Evolutionary conservation across 2,888 invertebrate genomes (phyloP).

Genomic region (Leptura quadrifasciata): DNA sequence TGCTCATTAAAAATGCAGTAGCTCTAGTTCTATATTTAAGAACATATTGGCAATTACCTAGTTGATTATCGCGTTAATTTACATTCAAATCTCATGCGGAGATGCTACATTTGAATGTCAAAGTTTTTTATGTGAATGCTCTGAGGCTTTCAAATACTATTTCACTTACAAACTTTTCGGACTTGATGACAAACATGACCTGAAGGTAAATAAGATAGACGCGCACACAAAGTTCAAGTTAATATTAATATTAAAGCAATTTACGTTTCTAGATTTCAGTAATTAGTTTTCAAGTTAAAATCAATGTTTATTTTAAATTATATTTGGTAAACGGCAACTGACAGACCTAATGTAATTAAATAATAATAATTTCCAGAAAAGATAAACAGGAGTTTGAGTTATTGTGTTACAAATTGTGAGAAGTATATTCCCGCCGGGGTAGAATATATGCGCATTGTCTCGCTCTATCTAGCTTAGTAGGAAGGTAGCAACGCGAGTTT

Average conservation of each 20-base stretch:
- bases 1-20: too few relatives aligned
- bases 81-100: too few relatives aligned
- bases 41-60: too few relatives aligned
- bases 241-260: constrained; percentile 39
- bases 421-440: background rate
- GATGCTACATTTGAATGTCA: too few relatives aligned
- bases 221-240: constrained; percentile 20
- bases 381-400: background rate
- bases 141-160: background rate
- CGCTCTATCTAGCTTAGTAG: too few relatives aligned
- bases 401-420: background rate
- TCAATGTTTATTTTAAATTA: constrained; percentile 53
- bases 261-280: constrained; percentile 48
- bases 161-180: background rate
- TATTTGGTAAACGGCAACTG: constrained; percentile 28
- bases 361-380: constrained; percentile 14
- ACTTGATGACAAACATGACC: constrained; percentile 13
- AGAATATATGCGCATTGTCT: too few relatives aligned
- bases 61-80: too few relatives aligned
- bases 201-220: background rate
- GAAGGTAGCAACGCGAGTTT: too few relatives aligned
- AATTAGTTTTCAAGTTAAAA: constrained; percentile 52
- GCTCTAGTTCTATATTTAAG: too few relatives aligned
- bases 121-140: background rate
- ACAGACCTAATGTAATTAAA: constrained; percentile 7